Conservation (phyloP, 2,888 invertebrate genomes). For the Leptopilina syphax region DNA sequence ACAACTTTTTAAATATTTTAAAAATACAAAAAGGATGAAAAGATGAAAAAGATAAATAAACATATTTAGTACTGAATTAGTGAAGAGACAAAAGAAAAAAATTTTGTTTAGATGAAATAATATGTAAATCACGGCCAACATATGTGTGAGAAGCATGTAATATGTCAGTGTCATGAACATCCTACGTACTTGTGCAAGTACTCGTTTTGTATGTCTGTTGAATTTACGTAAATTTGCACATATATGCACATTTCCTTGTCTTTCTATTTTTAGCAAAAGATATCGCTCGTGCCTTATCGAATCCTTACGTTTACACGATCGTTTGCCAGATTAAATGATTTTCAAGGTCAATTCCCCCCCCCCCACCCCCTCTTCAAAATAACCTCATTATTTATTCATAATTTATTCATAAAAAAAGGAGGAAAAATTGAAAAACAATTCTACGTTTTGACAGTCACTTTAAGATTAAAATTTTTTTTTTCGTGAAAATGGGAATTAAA, state of each 20-base stretch:
- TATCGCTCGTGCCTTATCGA: conserved; percentile 25
- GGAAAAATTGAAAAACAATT: background rate
- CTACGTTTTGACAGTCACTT: too few species aligned
- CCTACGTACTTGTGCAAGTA: conserved; percentile 36
- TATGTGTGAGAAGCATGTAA: conserved; percentile 24
- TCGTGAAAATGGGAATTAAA: too few species aligned
- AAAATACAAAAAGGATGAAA: background rate
- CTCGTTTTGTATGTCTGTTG: conserved; percentile 30
- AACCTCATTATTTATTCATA: background rate
- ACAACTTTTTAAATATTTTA: too few species aligned
- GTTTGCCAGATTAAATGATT: conserved; percentile 21
- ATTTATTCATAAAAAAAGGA: background rate
- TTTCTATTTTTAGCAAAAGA: conserved; percentile 26
- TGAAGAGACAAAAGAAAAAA: background rate
- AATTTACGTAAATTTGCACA: conserved; percentile 30
- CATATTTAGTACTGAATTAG: too few species aligned
- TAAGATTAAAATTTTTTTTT: too few species aligned
- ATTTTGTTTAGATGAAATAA: conserved; percentile 4
- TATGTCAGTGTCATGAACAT: conserved; percentile 39
- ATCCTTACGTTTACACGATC: conserved; percentile 21
- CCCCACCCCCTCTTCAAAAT: background rate
- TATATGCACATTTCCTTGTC: conserved; percentile 28
- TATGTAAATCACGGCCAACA: conserved; percentile 36
- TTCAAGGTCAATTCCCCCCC: background rate
- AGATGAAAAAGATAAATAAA: background rate